These are phyloP conservation scores for Phrynocephalus guinanensis DNA, from an alignment of 2,797 vertebrate genomes.

Conservation along the genomic window DNA sequence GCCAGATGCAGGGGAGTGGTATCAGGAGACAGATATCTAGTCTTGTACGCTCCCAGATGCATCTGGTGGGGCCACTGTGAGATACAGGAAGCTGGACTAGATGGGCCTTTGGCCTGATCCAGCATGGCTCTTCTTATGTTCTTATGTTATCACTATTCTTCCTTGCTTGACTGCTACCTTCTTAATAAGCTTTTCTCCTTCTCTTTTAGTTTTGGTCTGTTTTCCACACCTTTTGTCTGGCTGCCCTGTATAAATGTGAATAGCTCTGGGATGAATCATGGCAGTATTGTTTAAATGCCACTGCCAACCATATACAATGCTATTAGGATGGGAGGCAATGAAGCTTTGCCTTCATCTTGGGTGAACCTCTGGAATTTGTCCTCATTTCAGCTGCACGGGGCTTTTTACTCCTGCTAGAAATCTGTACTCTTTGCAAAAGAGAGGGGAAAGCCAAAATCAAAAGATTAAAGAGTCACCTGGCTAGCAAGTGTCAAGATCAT, in stretches of 20 bases:
- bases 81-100: too few species aligned
- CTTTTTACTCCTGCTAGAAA: neutral
- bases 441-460: neutral
- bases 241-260: neutral
- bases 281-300: neutral
- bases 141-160: too few species aligned
- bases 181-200: neutral
- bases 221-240: neutral
- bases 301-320: neutral
- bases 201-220: neutral
- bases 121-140: too few species aligned
- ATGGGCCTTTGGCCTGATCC: too few species aligned
- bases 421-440: neutral
- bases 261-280: neutral
- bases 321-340: neutral
- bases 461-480: neutral
- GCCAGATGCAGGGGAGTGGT: too few species aligned
- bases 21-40: too few species aligned
- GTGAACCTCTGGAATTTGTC: neutral
- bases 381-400: neutral
- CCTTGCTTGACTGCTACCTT: neutral
- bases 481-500: neutral
- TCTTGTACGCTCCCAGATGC: too few species aligned
- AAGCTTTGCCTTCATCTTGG: neutral
- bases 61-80: too few species aligned